phyloP scores from a whole-genome alignment of 2,113 vertebrate genomes.

The Sinocyclocheilus grahami region DNA sequence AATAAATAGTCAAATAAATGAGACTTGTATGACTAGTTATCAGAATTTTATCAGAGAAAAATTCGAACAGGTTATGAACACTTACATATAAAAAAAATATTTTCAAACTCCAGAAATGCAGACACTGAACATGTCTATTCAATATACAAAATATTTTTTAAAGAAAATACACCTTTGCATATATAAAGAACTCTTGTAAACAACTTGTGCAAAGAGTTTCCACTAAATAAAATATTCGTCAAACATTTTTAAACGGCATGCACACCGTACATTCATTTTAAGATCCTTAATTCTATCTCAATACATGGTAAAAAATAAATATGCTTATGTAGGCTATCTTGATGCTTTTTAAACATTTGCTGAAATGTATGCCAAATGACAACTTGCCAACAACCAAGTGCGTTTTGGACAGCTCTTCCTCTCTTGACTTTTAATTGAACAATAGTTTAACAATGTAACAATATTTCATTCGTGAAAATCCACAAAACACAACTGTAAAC shows the following conservation, averaged over 20 bases:
- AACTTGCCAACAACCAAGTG: background rate
- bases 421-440: background rate
- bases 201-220: conserved; percentile 11
- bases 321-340: background rate
- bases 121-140: conserved; percentile 22
- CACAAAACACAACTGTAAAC: background rate
- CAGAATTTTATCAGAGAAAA: conserved; percentile 19
- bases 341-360: background rate
- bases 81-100: conserved; percentile 31
- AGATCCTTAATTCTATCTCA: background rate
- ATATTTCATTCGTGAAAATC: background rate
- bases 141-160: background rate
- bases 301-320: conserved; percentile 20
- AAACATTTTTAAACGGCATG: background rate
- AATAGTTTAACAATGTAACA: background rate
- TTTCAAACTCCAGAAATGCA: background rate
- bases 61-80: conserved; percentile 8
- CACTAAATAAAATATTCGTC: background rate
- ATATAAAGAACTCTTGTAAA: background rate
- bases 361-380: background rate
- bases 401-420: background rate
- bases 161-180: background rate
- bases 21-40: background rate
- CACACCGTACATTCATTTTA: background rate
- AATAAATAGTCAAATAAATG: conserved; percentile 22